Base-by-base conservation (phyloP, 2,888 invertebrate species). In the Volucella bombylans region DNA sequence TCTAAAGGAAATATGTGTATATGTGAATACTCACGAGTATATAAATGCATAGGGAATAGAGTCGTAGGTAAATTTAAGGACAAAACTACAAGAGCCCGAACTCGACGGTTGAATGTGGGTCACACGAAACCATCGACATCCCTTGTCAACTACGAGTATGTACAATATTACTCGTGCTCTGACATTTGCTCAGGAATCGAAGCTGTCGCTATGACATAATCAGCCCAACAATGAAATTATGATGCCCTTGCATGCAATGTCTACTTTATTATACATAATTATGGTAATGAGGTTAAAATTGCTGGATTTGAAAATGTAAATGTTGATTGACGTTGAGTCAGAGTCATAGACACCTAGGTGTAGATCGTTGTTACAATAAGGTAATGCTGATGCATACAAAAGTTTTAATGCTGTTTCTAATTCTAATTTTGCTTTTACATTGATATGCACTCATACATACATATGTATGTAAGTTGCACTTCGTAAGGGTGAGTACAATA, bases 281-380 rank as follows among this genome's bases (percentile, higher is more conserved):
- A 80, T 85, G 85, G 54, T 85, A 85, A 85, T 80, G 80, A 80
- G 80, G 71, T 85, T 80, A 80, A 67, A 72, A 67, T 49, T 18
- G 52, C 62, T 76, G 76, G 67, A 72, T 76, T 85, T 85, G 76
- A 80, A 85, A 80, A 77, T 80, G 71, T 85, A 76, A 80, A 80
- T 76, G 80, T 85, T 85, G 76, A 76, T 76, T 85, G 65, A 79
- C 80, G 69, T 76, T 74, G 67, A 80, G 71, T 80, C 85, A 85
- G 45, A 59, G 79, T 65, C 57, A 45, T 61, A 49, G 18, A 47
- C 0, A n/a, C 52, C 67, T 50, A 47, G 71, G 54, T 82, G 47
- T 64, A 68, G 61, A 71, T 78, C 43, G 6, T 31, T 31, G 31
- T 31, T 31, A 31, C 31, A 31, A 31, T 31, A 31, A 31, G 31